Base-by-base conservation (phyloP, 2,888 invertebrate species). In the Apamea crenata region DNA sequence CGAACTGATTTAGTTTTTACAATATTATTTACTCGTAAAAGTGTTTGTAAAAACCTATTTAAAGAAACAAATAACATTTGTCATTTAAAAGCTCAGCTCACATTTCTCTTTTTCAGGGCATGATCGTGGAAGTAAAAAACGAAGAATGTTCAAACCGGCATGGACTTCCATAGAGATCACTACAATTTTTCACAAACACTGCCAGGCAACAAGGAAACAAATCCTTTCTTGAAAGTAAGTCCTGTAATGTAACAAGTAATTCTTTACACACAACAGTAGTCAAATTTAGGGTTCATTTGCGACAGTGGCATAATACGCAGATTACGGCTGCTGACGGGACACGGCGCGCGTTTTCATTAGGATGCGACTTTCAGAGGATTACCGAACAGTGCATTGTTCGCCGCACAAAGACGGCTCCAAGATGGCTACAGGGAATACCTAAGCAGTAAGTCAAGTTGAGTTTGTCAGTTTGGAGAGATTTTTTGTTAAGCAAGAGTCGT, bases 321-420 rank as follows among this genome's bases (percentile, higher is more conserved):
- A 87, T 87, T 74, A 78, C 71, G 78, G 56, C 70, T 66, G 77
- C 70, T 67, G 82, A 81, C 79, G 81, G 78, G 76, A 61, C 74
- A 40, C 71, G 65, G 29, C 77, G 82, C 71, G 74, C 71, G 79
- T 78, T 89, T 87, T 88, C 90, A 88, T 88, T 85, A 88, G 79
- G 70, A 76, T 67, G 66, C 63, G 81, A 83, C 80, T 82, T 88
- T 82, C 81, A 66, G 83, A 70, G 80, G 82, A 90, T 87, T 85
- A 88, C 83, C 76, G 79, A 77, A 69, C 79, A 82, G 77, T 82
- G 85, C 90, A 90, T 90, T 88, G 90, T 88, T 88, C 77, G 75
- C 32, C 61, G 68, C 61, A 88, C 90, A 88, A 88, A 88, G 88
- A 87, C 80, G 76, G 44, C 73, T 69, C 76, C 72, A 85, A 85